Evolutionary conservation across 2,113 vertebrate genomes (phyloP).

Genomic region (Corynorhinus townsendii): DNA sequence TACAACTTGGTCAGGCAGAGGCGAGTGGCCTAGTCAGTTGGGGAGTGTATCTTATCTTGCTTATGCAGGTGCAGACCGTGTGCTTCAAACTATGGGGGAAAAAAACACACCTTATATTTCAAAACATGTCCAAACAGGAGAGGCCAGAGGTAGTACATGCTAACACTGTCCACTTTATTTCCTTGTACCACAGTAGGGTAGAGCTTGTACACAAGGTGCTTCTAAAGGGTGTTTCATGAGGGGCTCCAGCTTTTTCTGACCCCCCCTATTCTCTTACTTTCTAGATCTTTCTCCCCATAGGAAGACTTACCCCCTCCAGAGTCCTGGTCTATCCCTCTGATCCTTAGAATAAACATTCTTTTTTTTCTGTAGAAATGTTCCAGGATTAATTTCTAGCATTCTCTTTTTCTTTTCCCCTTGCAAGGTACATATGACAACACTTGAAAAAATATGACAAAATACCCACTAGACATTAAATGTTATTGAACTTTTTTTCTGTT

Average conservation of each 20-base stretch:
- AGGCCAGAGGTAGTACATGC: no score
- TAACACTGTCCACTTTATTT: background rate
- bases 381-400: background rate
- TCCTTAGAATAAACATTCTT: background rate
- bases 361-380: background rate
- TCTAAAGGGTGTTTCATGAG: background rate
- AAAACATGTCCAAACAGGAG: no score
- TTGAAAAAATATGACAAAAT: background rate
- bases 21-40: no score
- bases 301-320: background rate
- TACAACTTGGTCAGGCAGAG: no score
- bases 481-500: background rate
- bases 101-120: no score
- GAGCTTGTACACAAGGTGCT: background rate
- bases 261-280: background rate
- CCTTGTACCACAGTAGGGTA: background rate
- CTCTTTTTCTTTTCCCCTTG: background rate
- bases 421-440: background rate
- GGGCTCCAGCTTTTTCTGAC: background rate
- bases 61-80: no score
- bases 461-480: background rate
- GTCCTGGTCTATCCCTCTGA: background rate
- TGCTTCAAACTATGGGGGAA: no score
- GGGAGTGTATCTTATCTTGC: no score
- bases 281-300: background rate